Base-by-base conservation (phyloP, 2,797 vertebrate species). In the Molossus alvarezi region DNA sequence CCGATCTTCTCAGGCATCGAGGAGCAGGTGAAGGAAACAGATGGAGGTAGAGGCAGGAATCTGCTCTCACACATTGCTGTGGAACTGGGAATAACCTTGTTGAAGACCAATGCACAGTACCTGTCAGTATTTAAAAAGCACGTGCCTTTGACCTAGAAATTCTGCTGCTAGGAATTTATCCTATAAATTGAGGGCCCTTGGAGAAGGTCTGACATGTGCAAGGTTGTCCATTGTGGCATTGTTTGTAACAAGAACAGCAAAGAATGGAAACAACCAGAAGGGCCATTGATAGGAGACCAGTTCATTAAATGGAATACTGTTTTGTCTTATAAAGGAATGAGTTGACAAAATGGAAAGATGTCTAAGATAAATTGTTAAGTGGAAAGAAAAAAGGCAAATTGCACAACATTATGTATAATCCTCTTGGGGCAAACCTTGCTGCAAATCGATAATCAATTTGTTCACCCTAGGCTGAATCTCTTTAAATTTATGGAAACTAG, bases 391-490 rank as follows among this genome's bases (percentile, higher is more conserved):
- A 37, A 88, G 62, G 67, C 91, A 90, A 90, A 95, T 92, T 45
- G 57, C 13, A 23, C 23, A 72, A 18, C 29, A 60, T 88, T 72
- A 76, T 73, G 12, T 95, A 45, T 88, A 88, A 77, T 85, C 33
- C 37, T 95, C 60, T 94, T 77, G 79, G 51, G 75, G 65, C 23
- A 94, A 81, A 93, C 33, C 58, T 92, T 82, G 75, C 62, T 75
- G 77, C 95, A 95, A 95, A 85, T 69, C 5, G 21, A 17, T 94
- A 77, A 95, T 94, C 64, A 81, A 57, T 82, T 77, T 97, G 86
- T 81, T 65, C 3, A 75, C 77, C 48, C 27, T 90, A 15, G 33
- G n/a, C 64, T 65, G 51, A 75, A 81, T 84, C n/a, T 86, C 82
- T 96, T 93, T 81, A 86, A 64, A 88, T 72, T 41, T 67, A 87